A percentile compares a stretch with the other conserved stretches of the same genome.
Conservation (phyloP, 2,797 vertebrate genomes). For the Mycteria americana region DNA sequence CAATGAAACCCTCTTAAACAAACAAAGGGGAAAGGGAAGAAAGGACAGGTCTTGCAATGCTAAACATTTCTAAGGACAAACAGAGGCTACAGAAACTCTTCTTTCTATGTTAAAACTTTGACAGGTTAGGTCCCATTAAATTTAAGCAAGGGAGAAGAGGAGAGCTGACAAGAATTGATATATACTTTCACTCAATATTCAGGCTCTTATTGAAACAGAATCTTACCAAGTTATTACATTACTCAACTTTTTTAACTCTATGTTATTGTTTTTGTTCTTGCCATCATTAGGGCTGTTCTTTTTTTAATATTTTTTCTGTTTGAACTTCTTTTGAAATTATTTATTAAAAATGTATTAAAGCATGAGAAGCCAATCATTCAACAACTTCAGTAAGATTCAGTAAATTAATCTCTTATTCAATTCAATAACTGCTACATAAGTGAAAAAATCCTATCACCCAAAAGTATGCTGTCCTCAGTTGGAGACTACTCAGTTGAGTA, state of each 20-base stretch:
- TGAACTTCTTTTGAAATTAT: not conserved
- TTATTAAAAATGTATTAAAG: not conserved
- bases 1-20: slow-evolving; percentile 70
- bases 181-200: not conserved
- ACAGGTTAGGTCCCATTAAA: slow-evolving; percentile 21
- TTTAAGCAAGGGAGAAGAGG: not conserved
- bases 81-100: slow-evolving; percentile 2
- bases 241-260: not conserved
- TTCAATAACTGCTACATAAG: not conserved
- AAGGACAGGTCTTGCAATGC: slow-evolving; percentile 20
- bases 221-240: not conserved
- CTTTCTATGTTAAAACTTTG: slow-evolving; percentile 28
- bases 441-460: not conserved
- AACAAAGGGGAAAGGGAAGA: slow-evolving; percentile 50
- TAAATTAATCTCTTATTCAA: not conserved
- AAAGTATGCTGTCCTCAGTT: not conserved
- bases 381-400: not conserved
- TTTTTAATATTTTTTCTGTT: not conserved
- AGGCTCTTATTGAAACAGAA: not conserved
- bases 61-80: slow-evolving; percentile 51
- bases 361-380: not conserved
- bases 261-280: not conserved
- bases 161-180: not conserved
- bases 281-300: not conserved
- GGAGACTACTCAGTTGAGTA: not conserved